Percentiles rank a stretch among this genome's conserved stretches.
These are phyloP conservation scores for Varecia variegata DNA, from an alignment of 2,797 vertebrate species.

Conservation along the genomic window DNA sequence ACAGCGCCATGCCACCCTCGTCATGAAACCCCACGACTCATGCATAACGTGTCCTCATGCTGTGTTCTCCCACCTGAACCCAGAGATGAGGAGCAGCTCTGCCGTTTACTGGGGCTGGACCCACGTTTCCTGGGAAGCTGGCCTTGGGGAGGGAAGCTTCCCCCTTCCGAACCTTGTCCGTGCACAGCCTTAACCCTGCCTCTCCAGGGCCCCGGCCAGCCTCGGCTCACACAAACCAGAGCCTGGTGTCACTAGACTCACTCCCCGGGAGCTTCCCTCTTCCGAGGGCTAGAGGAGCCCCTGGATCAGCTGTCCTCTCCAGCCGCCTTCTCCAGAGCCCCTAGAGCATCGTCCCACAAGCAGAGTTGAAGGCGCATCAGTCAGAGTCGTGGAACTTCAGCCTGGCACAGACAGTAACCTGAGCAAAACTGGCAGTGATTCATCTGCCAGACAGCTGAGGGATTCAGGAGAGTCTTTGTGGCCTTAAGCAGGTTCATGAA, in stretches of 20 bases:
- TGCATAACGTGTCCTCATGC: background rate
- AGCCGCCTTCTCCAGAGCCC: background rate
- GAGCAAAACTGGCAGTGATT: constrained; percentile 58
- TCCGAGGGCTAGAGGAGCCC: background rate
- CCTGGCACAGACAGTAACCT: background rate
- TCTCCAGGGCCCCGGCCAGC: background rate
- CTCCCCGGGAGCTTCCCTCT: background rate
- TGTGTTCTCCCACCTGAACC: background rate
- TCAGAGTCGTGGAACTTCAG: background rate
- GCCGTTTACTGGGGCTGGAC: background rate
- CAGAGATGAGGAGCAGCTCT: background rate
- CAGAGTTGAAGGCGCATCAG: background rate
- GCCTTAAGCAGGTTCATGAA: constrained; percentile 72
- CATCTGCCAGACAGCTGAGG: constrained; percentile 52
- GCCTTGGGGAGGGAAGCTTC: background rate
- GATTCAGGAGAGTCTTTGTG: constrained; percentile 45
- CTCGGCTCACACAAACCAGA: background rate
- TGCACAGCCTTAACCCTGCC: background rate
- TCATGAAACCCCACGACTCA: background rate
- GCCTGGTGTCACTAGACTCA: background rate
- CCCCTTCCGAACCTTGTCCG: background rate
- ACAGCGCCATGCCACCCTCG: background rate
- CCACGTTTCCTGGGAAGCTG: background rate
- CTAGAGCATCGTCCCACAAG: background rate
- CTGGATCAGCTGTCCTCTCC: background rate